Conservation (phyloP, 1,140 invertebrate species). For the Conus ventricosus region DNA sequence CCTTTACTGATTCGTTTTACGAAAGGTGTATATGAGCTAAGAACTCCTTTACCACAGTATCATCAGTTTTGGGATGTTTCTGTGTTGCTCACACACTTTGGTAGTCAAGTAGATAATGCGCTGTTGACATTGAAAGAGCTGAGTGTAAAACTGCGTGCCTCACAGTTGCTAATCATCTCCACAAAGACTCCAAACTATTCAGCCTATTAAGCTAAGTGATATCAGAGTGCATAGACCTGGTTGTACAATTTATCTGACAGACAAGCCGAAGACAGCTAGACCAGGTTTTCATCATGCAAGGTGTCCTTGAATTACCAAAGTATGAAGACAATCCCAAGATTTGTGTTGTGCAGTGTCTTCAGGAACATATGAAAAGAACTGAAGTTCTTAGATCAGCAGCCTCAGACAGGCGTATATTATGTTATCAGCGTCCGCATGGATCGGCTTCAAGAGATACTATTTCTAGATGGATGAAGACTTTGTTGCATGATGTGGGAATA, state of each 20-base stretch:
- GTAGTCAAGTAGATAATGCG: background rate
- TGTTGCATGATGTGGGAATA: background rate
- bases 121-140: background rate
- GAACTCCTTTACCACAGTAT: background rate
- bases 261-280: background rate
- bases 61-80: background rate
- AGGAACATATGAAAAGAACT: background rate
- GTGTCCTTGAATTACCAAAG: background rate
- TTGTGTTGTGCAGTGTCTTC: background rate
- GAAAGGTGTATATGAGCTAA: conserved; percentile 14
- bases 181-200: background rate
- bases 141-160: background rate
- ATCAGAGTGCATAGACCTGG: background rate
- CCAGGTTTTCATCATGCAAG: background rate
- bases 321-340: background rate
- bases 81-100: background rate
- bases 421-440: background rate
- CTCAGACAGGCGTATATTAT: background rate
- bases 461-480: background rate
- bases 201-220: background rate
- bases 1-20: background rate
- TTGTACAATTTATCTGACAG: background rate
- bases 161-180: background rate
- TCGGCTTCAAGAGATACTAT: background rate
- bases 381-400: background rate